phyloP scores from a whole-genome alignment of 2,888 invertebrate species.

The Netelia fuscicornis region DNA sequence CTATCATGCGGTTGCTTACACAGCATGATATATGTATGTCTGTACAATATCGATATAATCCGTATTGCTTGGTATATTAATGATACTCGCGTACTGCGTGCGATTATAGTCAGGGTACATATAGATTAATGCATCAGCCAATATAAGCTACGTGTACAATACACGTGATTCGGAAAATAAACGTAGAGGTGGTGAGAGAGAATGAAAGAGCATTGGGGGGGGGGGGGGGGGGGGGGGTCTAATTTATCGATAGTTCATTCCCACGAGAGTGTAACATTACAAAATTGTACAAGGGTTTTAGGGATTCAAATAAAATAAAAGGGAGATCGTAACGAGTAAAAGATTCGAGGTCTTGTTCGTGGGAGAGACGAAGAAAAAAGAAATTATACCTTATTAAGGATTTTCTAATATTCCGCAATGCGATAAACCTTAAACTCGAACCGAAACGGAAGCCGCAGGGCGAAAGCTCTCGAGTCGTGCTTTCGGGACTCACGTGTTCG shows the following conservation, averaged over 20 bases:
- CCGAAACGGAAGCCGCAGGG: conserved; percentile 16
- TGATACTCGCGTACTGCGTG: not conserved
- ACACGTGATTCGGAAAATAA: not conserved
- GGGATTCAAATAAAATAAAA: too few species aligned
- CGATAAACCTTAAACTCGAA: conserved; percentile 52
- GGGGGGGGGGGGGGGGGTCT: not conserved
- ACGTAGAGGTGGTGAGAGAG: not conserved
- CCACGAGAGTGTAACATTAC: too few species aligned
- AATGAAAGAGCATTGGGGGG: not conserved
- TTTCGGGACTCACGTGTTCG: conserved; percentile 33
- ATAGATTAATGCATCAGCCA: too few species aligned
- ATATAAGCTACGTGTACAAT: too few species aligned
- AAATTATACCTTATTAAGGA: not conserved
- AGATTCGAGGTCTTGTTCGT: too few species aligned
- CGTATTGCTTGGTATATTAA: conserved; percentile 39
- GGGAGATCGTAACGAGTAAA: too few species aligned
- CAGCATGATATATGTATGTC: conserved; percentile 40
- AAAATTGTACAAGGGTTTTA: too few species aligned
- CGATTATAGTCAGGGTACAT: too few species aligned
- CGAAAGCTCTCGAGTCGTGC: conserved; percentile 21
- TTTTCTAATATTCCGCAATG: conserved; percentile 54
- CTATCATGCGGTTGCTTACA: conserved; percentile 32
- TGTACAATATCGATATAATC: conserved; percentile 36
- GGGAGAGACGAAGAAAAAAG: too few species aligned
- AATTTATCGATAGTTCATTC: not conserved